phyloP scores from a whole-genome alignment of 2,888 invertebrate species.

The Aradus depressus region DNA sequence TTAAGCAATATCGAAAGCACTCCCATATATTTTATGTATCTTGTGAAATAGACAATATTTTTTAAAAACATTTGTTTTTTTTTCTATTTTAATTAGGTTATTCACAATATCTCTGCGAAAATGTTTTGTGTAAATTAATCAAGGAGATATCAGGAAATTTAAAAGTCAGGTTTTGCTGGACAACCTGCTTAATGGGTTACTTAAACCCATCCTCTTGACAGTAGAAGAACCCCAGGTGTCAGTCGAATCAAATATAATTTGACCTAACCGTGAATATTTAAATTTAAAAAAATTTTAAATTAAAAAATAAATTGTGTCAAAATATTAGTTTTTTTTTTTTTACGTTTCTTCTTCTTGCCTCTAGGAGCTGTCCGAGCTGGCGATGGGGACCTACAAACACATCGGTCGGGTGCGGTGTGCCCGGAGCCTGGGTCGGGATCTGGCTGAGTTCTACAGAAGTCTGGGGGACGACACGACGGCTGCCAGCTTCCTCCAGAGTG shows the following conservation, averaged over 20 bases:
- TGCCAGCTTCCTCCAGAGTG: conserved; percentile 76
- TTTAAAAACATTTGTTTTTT: too few relatives aligned
- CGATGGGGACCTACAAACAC: conserved; percentile 94
- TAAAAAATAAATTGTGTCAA: background rate
- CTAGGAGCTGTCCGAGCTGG: conserved; percentile 78
- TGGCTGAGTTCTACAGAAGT: conserved; percentile 82
- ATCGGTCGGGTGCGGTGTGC: conserved; percentile 73
- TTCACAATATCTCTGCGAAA: too few relatives aligned
- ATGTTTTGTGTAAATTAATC: too few relatives aligned
- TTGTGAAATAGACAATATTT: too few relatives aligned
- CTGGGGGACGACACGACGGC: conserved; percentile 79
- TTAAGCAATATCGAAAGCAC: too few relatives aligned
- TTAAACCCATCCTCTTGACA: too few relatives aligned
- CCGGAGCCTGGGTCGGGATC: conserved; percentile 72
- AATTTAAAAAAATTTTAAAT: background rate
- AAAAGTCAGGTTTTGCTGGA: too few relatives aligned
- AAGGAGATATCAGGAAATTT: too few relatives aligned
- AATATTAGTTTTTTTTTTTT: background rate
- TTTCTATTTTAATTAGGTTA: too few relatives aligned
- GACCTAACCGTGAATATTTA: background rate
- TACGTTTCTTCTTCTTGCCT: conserved; percentile 8
- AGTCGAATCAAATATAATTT: conserved; percentile 1
- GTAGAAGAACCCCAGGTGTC: too few relatives aligned
- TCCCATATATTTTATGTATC: too few relatives aligned
- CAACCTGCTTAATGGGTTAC: too few relatives aligned